Percentiles rank a stretch among this genome's conserved stretches.
Evolutionary conservation across 2,888 invertebrate species (phyloP).

Genomic region (Mamestra brassicae): DNA sequence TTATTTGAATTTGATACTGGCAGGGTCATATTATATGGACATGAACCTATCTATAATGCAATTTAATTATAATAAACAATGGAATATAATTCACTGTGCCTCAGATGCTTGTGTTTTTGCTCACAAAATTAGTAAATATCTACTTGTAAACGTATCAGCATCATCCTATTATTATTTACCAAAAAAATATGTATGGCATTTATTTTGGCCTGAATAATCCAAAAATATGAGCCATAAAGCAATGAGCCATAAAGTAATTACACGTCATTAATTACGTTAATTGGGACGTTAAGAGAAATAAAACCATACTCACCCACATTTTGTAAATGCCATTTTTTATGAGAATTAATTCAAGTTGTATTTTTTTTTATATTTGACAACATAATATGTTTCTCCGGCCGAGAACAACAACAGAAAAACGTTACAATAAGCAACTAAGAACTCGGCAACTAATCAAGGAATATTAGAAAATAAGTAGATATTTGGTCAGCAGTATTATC

Average conservation of each 20-base stretch:
- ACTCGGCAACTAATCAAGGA: too few species aligned
- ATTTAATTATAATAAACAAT: not conserved
- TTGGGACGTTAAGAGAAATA: conserved; percentile 21
- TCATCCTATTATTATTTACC: not conserved
- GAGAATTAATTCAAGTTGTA: too few species aligned
- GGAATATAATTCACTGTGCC: too few species aligned
- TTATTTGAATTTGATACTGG: conserved; percentile 33
- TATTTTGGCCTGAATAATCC: conserved; percentile 13
- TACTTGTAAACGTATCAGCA: not conserved
- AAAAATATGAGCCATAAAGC: conserved; percentile 29
- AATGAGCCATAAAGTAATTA: conserved; percentile 14
- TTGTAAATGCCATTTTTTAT: not conserved
- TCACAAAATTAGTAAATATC: not conserved
- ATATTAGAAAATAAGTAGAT: too few species aligned
- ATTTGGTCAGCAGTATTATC: too few species aligned
- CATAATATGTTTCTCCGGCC: too few species aligned
- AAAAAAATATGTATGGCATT: not conserved
- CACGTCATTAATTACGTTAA: conserved; percentile 33
- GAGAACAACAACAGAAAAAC: too few species aligned
- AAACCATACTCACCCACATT: not conserved
- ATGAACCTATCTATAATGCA: too few species aligned
- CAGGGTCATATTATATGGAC: not conserved
- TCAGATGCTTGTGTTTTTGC: not conserved
- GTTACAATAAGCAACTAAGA: too few species aligned
- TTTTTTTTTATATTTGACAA: not conserved